A percentile compares a stretch with the other conserved stretches of the same genome.
These are phyloP conservation scores for Charadrius vociferus DNA, from an alignment of 2,113 vertebrate species.

Conservation along the genomic window DNA sequence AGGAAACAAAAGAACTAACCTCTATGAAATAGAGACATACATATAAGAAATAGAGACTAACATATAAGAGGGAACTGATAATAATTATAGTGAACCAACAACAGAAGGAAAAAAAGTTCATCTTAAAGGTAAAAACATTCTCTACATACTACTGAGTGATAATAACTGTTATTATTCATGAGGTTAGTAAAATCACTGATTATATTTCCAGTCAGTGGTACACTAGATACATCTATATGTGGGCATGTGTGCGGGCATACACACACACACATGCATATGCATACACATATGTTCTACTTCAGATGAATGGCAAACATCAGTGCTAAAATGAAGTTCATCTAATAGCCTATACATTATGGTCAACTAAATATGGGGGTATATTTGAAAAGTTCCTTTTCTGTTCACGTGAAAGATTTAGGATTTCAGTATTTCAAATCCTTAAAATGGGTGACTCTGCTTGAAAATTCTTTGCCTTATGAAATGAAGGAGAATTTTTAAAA, in stretches of 20 bases:
- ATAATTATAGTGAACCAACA: background rate
- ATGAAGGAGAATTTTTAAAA: background rate
- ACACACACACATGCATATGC: too few relatives aligned
- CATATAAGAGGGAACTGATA: background rate
- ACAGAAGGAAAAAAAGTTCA: background rate
- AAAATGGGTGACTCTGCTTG: background rate
- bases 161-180: background rate
- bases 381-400: background rate
- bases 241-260: too few relatives aligned
- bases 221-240: background rate
- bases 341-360: background rate
- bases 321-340: background rate
- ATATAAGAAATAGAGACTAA: too few relatives aligned
- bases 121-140: background rate
- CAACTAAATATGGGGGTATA: background rate
- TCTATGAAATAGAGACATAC: background rate
- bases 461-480: background rate
- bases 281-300: background rate
- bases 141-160: background rate
- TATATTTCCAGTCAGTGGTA: background rate
- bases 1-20: background rate
- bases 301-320: background rate
- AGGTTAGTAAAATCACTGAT: background rate
- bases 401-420: background rate
- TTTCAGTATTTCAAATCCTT: background rate